These are phyloP conservation scores for Peromyscus californicus DNA, from an alignment of 2,113 vertebrate genomes.

Conservation along the genomic window DNA sequence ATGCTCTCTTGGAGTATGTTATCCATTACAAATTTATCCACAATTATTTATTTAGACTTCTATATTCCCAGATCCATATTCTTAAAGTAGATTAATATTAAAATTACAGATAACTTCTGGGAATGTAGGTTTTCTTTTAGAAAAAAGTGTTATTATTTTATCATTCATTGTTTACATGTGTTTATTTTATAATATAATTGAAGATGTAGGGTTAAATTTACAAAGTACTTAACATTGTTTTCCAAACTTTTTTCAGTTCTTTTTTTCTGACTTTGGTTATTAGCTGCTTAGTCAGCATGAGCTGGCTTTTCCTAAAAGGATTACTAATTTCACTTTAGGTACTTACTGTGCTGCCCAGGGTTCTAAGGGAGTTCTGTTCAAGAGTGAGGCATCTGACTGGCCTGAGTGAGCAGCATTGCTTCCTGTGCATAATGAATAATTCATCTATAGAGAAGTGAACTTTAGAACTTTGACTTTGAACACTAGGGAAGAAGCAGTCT, in stretches of 20 bases:
- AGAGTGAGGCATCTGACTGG: not conserved
- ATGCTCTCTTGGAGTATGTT: not conserved
- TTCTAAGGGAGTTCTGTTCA: not conserved
- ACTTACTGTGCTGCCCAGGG: not conserved
- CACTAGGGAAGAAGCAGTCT: not conserved
- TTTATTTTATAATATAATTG: constrained; percentile 12
- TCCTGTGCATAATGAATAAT: not conserved
- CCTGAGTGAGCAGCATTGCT: not conserved
- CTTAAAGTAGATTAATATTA: not conserved
- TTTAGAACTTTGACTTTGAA: not conserved
- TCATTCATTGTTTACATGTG: not conserved
- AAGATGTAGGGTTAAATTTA: not conserved
- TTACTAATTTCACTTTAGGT: not conserved
- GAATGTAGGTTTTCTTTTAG: not conserved
- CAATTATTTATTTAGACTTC: constrained; percentile 10
- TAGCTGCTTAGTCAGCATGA: not conserved
- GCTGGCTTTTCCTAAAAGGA: not conserved
- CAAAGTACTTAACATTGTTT: not conserved
- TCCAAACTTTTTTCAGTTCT: not conserved
- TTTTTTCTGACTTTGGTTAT: constrained; percentile 25
- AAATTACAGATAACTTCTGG: not conserved
- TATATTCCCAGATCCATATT: not conserved
- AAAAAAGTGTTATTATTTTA: not conserved
- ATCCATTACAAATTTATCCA: not conserved
- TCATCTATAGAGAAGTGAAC: not conserved